Conservation (phyloP, 2,797 vertebrate species). For the Valencia hispanica region DNA sequence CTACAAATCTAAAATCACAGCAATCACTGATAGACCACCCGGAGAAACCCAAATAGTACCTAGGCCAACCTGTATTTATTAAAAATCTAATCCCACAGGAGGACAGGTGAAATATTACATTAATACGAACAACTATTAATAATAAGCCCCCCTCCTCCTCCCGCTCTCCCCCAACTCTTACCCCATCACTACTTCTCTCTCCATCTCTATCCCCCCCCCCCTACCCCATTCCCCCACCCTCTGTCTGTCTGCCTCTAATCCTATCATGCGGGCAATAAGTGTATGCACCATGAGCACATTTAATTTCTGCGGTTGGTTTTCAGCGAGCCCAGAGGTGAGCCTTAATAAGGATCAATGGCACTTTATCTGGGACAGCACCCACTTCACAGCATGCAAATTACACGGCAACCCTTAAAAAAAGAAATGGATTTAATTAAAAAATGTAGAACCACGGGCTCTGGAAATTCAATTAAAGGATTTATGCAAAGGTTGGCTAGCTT, state of each 20-base stretch:
- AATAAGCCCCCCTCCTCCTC: slow-evolving; percentile 58
- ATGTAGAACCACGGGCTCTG: slow-evolving; percentile 99
- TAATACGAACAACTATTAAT: slow-evolving; percentile 87
- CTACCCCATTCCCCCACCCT: slow-evolving; percentile 39
- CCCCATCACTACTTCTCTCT: slow-evolving; percentile 68
- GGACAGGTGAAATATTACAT: slow-evolving; percentile 83
- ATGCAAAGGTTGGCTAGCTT: slow-evolving; percentile 99
- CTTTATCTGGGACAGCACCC: slow-evolving; percentile 98
- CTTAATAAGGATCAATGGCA: slow-evolving; percentile 99
- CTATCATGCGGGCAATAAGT: slow-evolving; percentile 96
- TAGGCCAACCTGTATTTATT: slow-evolving; percentile 65
- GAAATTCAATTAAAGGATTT: slow-evolving; percentile 99
- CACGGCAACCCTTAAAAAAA: slow-evolving; percentile 99
- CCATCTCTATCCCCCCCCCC: slow-evolving; percentile 59
- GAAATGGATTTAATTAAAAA: slow-evolving; percentile 99
- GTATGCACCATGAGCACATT: slow-evolving; percentile 98
- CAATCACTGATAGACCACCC: slow-evolving; percentile 7
- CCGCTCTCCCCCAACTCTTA: slow-evolving; percentile 51
- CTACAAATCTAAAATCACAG: slow-evolving; percentile 35
- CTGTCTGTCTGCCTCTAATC: slow-evolving; percentile 86
- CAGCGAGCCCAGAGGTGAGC: slow-evolving; percentile 99
- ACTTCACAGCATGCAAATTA: slow-evolving; percentile 99
- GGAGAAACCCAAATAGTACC: slow-evolving; percentile 48
- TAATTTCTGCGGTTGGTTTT: slow-evolving; percentile 99
- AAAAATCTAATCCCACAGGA: slow-evolving; percentile 72